Evolutionary conservation across 2,113 vertebrate species (phyloP), one percentile per base, ranked within the genome.

Genomic region (Rhineura floridana): DNA sequence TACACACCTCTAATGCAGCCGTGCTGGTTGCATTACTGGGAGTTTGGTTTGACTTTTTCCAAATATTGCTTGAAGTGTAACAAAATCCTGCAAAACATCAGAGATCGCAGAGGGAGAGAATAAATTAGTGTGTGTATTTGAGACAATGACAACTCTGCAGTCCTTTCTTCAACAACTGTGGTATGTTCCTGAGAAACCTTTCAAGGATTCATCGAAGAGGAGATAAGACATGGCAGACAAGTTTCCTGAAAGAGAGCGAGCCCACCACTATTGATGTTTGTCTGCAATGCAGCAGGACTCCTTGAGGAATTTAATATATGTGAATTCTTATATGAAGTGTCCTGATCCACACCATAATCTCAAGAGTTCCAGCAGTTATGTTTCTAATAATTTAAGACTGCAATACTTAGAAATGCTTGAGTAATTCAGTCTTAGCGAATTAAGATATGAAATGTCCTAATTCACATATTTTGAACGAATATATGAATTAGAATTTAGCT

Each of bases 251-350:
- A 59, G 25, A 59, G 28, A 75, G 70, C 25, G 52, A 25, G n/a
- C 25, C 11, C 48, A 42, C 19, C 23, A 17, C 25, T 55, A 55
- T 52, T 30, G n/a, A 84, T 73, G 48, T 72, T 73, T 12, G 23
- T 12, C 52, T 59, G 36, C 25, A 73, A 3, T 73, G 50, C 83
- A 73, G 50, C n/a, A 59, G n/a, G 44, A 12, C 48, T 36, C 21
- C 50, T 59, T 73, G 70, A 73, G n/a, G 12, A 83, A 50, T 52
- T 6, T 33, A 65, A 55, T 36, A 36, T 55, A 36, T 52, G 17
- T 73, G 69, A 59, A 59, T 83, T 83, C 67, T 21, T 83, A 36
- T 83, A 70, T 10, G 82, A 50, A 83, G 70, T 70, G 15, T 83
- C 33, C 46, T 25, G 65, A 50, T 50, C 36, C 23, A 33, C 39